Conservation (phyloP, 1,140 invertebrate species). For the Cydia strobilella region DNA sequence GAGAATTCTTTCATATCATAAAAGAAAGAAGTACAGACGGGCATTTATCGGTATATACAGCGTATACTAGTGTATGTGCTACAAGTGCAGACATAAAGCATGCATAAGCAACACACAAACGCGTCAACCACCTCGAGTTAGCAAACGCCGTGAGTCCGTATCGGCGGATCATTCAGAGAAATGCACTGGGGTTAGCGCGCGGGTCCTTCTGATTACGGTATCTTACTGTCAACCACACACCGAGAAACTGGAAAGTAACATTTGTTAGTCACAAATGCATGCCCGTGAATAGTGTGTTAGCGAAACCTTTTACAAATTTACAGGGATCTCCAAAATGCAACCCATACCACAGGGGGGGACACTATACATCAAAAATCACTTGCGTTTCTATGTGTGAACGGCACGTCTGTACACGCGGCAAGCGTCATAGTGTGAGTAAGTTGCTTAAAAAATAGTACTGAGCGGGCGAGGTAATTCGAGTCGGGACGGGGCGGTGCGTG, state of each 20-base stretch:
- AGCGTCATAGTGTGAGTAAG: too few relatives aligned
- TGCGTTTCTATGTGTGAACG: too few relatives aligned
- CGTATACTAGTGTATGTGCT: neutral
- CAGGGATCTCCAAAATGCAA: neutral
- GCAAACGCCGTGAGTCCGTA: slow-evolving; percentile 48
- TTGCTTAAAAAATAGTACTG: too few relatives aligned
- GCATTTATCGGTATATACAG: too few relatives aligned
- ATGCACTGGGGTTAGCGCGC: slow-evolving; percentile 96
- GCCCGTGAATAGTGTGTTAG: slow-evolving; percentile 34
- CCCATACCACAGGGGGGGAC: too few relatives aligned
- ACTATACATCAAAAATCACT: too few relatives aligned
- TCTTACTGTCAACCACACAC: slow-evolving; percentile 97
- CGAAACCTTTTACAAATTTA: neutral
- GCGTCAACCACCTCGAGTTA: slow-evolving; percentile 62
- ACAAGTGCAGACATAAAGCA: slow-evolving; percentile 21
- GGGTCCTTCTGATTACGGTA: slow-evolving; percentile 99
- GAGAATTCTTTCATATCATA: too few relatives aligned
- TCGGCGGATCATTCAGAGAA: slow-evolving; percentile 87
- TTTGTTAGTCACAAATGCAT: slow-evolving; percentile 61
- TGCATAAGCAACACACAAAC: slow-evolving; percentile 38
- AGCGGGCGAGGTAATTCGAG: too few relatives aligned
- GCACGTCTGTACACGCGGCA: too few relatives aligned
- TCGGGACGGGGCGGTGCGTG: too few relatives aligned
- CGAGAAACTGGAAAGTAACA: slow-evolving; percentile 91
- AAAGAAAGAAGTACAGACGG: too few relatives aligned